Percentiles rank a stretch among this genome's conserved stretches.
phyloP scores from a whole-genome alignment of 1,140 invertebrate genomes.

The Trachymyrmex cornetzi region DNA sequence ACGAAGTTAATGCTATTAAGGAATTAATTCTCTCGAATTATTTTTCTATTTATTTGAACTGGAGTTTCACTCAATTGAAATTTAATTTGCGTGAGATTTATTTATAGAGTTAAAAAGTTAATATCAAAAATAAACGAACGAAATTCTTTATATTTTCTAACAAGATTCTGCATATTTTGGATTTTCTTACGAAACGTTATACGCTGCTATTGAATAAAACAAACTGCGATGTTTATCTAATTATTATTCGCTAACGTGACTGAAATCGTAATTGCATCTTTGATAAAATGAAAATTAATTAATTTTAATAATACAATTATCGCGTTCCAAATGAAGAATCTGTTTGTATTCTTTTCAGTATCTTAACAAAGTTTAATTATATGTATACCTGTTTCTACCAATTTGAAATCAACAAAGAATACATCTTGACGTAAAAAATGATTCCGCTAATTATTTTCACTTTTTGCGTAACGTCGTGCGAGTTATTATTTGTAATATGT shows the following conservation, averaged over 20 bases:
- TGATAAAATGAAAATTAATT: neutral
- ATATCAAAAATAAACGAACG: neutral
- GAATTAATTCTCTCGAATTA: neutral
- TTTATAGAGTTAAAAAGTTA: neutral
- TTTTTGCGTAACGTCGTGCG: neutral
- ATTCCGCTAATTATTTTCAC: neutral
- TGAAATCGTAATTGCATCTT: slow-evolving; percentile 18
- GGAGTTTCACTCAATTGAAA: neutral
- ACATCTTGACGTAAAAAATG: neutral
- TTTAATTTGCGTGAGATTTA: neutral
- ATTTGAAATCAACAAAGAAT: neutral
- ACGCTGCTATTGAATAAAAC: neutral
- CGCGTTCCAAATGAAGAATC: neutral
- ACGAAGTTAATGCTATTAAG: neutral
- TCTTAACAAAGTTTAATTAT: neutral
- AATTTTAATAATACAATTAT: neutral
- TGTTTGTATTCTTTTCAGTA: neutral
- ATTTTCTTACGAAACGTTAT: neutral
- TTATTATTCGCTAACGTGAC: neutral
- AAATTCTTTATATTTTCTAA: neutral
- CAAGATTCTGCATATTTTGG: neutral
- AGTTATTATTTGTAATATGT: neutral
- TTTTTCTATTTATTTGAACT: neutral
- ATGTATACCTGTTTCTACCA: no score
- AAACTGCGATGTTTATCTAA: neutral